These are phyloP conservation scores for Deroplatys truncata DNA, from an alignment of 2,888 invertebrate species.

Conservation along the genomic window DNA sequence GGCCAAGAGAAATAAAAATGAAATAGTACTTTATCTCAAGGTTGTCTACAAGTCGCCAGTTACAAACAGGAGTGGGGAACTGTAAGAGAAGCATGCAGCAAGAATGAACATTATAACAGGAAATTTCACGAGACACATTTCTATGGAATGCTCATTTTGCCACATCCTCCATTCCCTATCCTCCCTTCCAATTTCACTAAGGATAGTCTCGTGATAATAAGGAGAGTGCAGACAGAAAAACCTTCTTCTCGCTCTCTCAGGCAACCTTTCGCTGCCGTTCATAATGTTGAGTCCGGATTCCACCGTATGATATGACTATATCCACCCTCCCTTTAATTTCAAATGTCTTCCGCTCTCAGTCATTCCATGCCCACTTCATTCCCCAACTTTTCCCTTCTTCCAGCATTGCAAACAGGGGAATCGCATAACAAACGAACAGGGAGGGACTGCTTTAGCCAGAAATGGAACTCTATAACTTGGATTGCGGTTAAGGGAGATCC, in stretches of 20 bases:
- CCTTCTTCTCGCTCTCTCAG: background rate
- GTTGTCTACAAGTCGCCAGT: background rate
- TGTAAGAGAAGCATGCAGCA: background rate
- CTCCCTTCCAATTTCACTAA: background rate
- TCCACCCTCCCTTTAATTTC: background rate
- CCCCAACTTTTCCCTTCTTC: background rate
- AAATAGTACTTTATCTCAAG: background rate
- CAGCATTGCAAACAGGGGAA: background rate
- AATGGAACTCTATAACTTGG: background rate
- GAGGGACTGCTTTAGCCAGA: background rate
- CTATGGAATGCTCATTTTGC: background rate
- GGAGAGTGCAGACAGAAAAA: background rate
- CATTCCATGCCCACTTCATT: background rate
- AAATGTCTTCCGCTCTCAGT: constrained; percentile 4
- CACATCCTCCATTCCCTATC: background rate
- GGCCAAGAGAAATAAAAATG: background rate
- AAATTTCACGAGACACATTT: background rate
- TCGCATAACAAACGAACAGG: background rate
- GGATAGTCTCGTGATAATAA: background rate
- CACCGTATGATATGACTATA: background rate
- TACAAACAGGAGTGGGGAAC: background rate
- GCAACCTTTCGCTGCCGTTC: background rate
- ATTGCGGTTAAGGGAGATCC: background rate
- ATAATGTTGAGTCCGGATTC: background rate
- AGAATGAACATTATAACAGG: background rate